Evolutionary conservation across 2,797 vertebrate species (phyloP).

Genomic region (Eutrigla gurnardus): DNA sequence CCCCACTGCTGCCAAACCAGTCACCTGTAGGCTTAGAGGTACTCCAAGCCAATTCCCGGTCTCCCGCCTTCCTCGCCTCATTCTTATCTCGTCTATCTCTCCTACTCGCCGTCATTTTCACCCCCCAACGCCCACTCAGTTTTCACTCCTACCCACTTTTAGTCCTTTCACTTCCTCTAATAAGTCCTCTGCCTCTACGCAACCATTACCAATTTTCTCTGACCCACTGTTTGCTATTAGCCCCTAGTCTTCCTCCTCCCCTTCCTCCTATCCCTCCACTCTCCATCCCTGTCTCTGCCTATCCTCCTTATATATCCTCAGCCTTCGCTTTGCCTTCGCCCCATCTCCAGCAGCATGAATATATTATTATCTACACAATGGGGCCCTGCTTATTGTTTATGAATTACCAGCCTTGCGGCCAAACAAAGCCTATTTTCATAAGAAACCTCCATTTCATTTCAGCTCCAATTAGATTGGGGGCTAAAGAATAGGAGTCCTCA

Average conservation of each 20-base stretch:
- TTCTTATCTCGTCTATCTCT: conserved; percentile 68
- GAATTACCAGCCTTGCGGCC: conserved; percentile 98
- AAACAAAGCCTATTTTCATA: conserved; percentile 99
- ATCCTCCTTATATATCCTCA: conserved; percentile 84
- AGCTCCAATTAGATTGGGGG: conserved; percentile 99
- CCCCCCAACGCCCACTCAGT: conserved; percentile 63
- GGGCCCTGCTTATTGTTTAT: conserved; percentile 98
- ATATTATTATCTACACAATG: conserved; percentile 99
- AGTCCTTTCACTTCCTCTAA: conserved; percentile 71
- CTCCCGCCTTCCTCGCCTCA: conserved; percentile 52
- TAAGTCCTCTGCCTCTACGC: conserved; percentile 68
- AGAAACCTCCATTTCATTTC: conserved; percentile 99
- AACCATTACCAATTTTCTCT: conserved; percentile 79
- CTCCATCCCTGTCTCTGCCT: conserved; percentile 79
- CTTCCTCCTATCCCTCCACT: conserved; percentile 74
- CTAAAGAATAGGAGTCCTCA: conserved; percentile 96
- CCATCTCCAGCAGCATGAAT: conserved; percentile 96
- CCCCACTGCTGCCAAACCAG: conserved; percentile 50
- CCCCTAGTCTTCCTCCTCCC: conserved; percentile 73
- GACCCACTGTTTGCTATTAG: conserved; percentile 79
- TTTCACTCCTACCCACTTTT: conserved; percentile 67
- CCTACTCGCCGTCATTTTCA: conserved; percentile 58
- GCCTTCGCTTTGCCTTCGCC: conserved; percentile 81
- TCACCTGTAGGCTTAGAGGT: conserved; percentile 70
- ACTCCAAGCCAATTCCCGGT: conserved; percentile 70